Conservation (phyloP, 2,888 invertebrate genomes). For the Bruchidius siliquastri region DNA sequence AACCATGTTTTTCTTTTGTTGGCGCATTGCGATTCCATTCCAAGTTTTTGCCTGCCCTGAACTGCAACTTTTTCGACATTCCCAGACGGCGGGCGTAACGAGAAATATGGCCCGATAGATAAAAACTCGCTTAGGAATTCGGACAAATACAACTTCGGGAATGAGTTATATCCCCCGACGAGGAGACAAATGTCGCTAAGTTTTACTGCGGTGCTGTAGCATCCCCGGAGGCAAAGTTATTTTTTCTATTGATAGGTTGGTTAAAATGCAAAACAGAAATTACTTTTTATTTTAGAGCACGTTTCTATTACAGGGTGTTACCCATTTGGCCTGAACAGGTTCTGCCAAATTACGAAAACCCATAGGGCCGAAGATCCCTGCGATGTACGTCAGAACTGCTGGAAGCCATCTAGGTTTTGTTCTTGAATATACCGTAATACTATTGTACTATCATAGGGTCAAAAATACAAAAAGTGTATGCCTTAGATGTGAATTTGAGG, state of each 20-base stretch:
- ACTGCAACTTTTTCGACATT: neutral
- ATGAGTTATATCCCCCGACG: neutral
- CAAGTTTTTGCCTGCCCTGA: neutral
- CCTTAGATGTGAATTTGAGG: too few relatives aligned
- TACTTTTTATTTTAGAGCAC: too few relatives aligned
- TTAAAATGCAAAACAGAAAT: neutral
- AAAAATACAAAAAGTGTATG: too few relatives aligned
- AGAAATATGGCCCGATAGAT: neutral
- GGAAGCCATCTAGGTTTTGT: too few relatives aligned
- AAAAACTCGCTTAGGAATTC: neutral
- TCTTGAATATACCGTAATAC: too few relatives aligned
- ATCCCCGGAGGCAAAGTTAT: neutral
- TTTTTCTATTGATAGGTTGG: neutral
- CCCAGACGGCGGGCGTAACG: neutral
- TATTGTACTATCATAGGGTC: too few relatives aligned
- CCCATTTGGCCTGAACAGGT: too few relatives aligned
- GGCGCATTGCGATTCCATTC: neutral
- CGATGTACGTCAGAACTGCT: too few relatives aligned
- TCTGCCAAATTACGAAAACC: too few relatives aligned
- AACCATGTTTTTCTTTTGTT: neutral
- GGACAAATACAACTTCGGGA: neutral
- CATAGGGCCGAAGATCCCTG: too few relatives aligned
- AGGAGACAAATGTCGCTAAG: neutral
- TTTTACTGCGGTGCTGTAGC: neutral
- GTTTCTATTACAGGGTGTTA: too few relatives aligned